Percentiles rank a stretch among this genome's conserved stretches.
These are phyloP conservation scores for Keiferia lycopersicella DNA, from an alignment of 2,888 invertebrate genomes.

Conservation along the genomic window DNA sequence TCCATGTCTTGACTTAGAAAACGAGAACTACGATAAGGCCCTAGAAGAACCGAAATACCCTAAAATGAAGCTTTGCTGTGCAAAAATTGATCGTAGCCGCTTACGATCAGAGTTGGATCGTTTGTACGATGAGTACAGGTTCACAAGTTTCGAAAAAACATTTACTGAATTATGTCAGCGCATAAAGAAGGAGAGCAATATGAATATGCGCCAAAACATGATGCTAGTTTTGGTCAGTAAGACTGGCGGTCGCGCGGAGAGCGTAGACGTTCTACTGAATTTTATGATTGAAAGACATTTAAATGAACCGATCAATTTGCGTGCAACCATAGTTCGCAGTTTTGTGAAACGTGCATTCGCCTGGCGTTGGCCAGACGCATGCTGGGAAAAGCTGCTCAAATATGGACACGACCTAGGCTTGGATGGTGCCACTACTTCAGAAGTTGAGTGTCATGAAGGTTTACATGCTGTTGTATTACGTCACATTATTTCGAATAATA, in stretches of 20 bases:
- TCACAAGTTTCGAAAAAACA: constrained; percentile 52
- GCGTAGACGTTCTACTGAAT: constrained; percentile 48
- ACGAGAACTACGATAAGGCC: neutral
- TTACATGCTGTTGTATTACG: constrained; percentile 59
- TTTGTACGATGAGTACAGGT: constrained; percentile 58
- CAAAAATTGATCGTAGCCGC: neutral
- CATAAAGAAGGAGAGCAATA: constrained; percentile 44
- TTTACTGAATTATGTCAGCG: constrained; percentile 52
- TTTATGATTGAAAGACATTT: constrained; percentile 45
- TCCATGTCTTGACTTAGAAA: constrained; percentile 32
- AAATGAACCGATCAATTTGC: constrained; percentile 58
- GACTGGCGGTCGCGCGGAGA: constrained; percentile 51
- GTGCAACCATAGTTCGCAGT: constrained; percentile 61
- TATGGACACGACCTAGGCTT: constrained; percentile 58
- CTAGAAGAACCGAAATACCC: neutral
- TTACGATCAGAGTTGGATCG: constrained; percentile 42
- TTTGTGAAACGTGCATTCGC: constrained; percentile 55
- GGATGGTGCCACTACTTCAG: constrained; percentile 46
- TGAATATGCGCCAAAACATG: constrained; percentile 57
- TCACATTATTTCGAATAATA: constrained; percentile 41
- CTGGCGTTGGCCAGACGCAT: constrained; percentile 55
- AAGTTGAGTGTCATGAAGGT: constrained; percentile 55
- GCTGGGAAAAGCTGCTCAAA: constrained; percentile 52
- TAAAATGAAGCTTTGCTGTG: neutral
- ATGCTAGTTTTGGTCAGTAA: constrained; percentile 66